Conservation (phyloP, 2,888 invertebrate species). For the Cabera pusaria region DNA sequence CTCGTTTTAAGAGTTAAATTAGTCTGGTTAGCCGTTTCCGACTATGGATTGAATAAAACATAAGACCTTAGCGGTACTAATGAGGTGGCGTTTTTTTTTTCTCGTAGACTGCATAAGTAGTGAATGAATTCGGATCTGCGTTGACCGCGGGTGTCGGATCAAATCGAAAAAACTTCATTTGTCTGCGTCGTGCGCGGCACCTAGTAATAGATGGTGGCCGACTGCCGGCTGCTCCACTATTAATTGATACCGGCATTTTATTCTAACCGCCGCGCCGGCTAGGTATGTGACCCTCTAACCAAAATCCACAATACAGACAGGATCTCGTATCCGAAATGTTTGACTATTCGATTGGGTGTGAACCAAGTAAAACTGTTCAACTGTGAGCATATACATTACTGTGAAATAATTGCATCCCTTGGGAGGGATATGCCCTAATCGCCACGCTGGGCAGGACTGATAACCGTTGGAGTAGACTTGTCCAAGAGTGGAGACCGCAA, state of each 20-base stretch:
- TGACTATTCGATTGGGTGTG: no score
- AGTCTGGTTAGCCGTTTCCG: slow-evolving; percentile 67
- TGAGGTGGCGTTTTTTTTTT: slow-evolving; percentile 72
- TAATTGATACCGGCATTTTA: slow-evolving; percentile 79
- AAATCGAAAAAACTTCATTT: slow-evolving; percentile 82
- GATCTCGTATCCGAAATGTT: no score
- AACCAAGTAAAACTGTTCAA: no score
- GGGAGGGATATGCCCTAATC: no score
- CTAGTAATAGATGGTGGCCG: slow-evolving; percentile 68
- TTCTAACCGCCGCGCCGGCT: no score
- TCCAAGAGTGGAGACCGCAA: no score
- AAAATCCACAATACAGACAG: no score
- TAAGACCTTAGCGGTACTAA: slow-evolving; percentile 71
- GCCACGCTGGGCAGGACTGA: no score
- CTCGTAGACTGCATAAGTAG: slow-evolving; percentile 74
- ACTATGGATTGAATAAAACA: slow-evolving; percentile 74
- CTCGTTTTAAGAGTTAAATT: slow-evolving; percentile 77
- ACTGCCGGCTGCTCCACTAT: slow-evolving; percentile 59
- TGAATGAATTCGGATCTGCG: slow-evolving; percentile 68
- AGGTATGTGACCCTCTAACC: slow-evolving; percentile 27
- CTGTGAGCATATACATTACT: no score
- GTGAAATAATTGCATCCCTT: no score
- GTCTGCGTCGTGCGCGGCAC: slow-evolving; percentile 67
- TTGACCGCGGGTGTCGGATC: slow-evolving; percentile 62
- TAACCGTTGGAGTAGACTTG: no score